Base-by-base conservation (phyloP, 2,113 vertebrate species). In the Dunckerocampus dactyliophorus region DNA sequence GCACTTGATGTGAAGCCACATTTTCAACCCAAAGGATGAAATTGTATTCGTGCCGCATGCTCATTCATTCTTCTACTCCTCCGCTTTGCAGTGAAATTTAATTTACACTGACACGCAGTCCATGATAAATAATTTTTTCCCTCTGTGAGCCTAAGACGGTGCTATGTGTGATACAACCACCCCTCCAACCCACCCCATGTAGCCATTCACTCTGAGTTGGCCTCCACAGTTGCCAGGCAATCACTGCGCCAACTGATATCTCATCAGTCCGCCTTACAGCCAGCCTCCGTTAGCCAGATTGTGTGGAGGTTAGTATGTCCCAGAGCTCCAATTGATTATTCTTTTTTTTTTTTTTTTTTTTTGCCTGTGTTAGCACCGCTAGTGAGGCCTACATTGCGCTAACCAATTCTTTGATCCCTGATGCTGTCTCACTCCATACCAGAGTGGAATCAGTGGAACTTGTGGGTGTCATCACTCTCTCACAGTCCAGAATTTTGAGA, bases 261-360 rank as follows among this genome's bases (percentile, higher is more conserved):
- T 57, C 68, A 71, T 71, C 73, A 37, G 63, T 67, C 76, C 53
- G 45, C 62, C 74, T 60, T 63, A 15, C 55, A 37, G 31, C 22
- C 62, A 21, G 59, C 52, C 50, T 62, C 69, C 0, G 52, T 74
- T 74, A 62, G 78, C 64, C 66, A 67, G 75, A 75, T 66, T 69
- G 69, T 15, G 21, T 55, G 75, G 56, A 74, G 63, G 74, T 73
- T 73, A 63, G 67, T 74, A 66, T 69, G 77, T 73, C 82, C 80
- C 73, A 53, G 59, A 62, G 70, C 69, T 74, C 75, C 28, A 10
- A 82, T 85, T 83, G 80, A 88, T 55, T 55, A 37, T 20, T 55
- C 31, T 84, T 85, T 81, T 28, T 28, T 28, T 28, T 28, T 28
- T 28, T 28, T 28, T 28, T 28, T 28, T 28, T 28, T 79, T 69